phyloP scores from a whole-genome alignment of 2,888 invertebrate genomes.

The Crossocerus cetratus region DNA sequence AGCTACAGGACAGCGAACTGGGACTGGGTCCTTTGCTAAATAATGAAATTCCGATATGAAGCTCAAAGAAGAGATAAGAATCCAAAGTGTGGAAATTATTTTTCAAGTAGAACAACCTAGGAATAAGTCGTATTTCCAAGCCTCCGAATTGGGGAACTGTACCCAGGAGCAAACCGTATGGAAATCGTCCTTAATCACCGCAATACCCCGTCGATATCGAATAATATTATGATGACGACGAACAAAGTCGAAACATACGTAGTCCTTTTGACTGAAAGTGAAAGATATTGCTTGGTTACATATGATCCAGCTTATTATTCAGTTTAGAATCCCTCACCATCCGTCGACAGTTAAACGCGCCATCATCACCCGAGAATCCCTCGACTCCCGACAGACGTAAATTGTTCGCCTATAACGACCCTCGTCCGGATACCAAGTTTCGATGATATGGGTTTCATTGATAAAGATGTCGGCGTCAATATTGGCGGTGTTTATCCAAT shows the following conservation, averaged over 20 bases:
- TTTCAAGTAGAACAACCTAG: conserved; percentile 76
- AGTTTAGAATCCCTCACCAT: conserved; percentile 82
- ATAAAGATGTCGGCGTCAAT: conserved; percentile 96
- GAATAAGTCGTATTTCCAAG: conserved; percentile 93
- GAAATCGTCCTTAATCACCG: conserved; percentile 93
- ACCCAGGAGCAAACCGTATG: conserved; percentile 97
- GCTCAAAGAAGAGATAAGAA: conserved; percentile 12
- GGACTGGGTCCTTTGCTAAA: conserved; percentile 89
- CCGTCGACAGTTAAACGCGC: conserved; percentile 97
- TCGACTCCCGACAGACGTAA: conserved; percentile 95
- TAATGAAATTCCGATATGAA: conserved; percentile 6
- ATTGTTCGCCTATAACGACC: conserved; percentile 92
- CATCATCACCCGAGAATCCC: conserved; percentile 96
- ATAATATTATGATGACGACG: conserved; percentile 97
- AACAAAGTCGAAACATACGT: conserved; percentile 97
- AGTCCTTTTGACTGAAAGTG: conserved; percentile 92
- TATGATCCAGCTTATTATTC: too few relatives aligned
- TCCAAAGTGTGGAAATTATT: neutral
- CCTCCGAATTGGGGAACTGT: conserved; percentile 89
- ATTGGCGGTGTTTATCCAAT: conserved; percentile 98
- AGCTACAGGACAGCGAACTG: conserved; percentile 96
- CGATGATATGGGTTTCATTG: conserved; percentile 97
- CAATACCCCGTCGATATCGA: conserved; percentile 91
- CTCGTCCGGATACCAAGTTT: conserved; percentile 96
- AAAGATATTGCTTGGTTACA: too few relatives aligned